Evolutionary conservation across 2,888 invertebrate species (phyloP), one percentile per base, ranked within the genome.

Genomic region (Drosophila quinaria): DNA sequence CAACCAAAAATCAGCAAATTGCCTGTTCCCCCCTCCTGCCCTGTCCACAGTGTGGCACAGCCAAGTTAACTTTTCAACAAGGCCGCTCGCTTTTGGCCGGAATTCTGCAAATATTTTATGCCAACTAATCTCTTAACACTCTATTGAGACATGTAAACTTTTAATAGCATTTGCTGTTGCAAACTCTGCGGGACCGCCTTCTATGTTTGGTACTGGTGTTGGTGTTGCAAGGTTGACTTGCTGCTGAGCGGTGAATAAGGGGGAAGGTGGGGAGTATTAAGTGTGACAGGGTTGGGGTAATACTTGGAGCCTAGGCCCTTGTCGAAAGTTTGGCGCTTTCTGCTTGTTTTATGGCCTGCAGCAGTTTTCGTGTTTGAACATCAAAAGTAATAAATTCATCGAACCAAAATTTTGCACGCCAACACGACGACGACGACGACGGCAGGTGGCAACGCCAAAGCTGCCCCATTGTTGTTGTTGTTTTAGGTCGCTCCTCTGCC

Each of bases 331-430:
- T 58, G 61, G 61, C 42, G 65, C 63, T 56, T 55, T 67, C 46
- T 46, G 72, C 77, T 83, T 88, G 80, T 88, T 83, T 83, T 80
- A 86, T 87, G 69, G 83, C 83, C 89, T 86, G 87, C 84, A 89
- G 83, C 83, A 89, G 80, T 88, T 89, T 86, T 89, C 87, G 85
- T 87, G 76, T 85, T 78, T 80, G 75, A 90, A 84, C 80, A 80
- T 78, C 77, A 78, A 81, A 85, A 88, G 91, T 86, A 91, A 91
- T 91, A 91, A 91, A 91, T 91, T 91, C 89, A 91, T 91, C 91
- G 91, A 91, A 91, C 91, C 64, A 70, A 78, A 74, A 78, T 71
- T 66, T 62, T 68, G 83, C 71, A 71, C 49, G 58, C 56, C 62
- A 61, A 50, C 55, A 55, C 52, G 68, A 65, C 42, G 37, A 52